Percentiles rank a stretch among this genome's conserved stretches.
phyloP scores from a whole-genome alignment of 2,888 invertebrate species.

The Troides aeacus region DNA sequence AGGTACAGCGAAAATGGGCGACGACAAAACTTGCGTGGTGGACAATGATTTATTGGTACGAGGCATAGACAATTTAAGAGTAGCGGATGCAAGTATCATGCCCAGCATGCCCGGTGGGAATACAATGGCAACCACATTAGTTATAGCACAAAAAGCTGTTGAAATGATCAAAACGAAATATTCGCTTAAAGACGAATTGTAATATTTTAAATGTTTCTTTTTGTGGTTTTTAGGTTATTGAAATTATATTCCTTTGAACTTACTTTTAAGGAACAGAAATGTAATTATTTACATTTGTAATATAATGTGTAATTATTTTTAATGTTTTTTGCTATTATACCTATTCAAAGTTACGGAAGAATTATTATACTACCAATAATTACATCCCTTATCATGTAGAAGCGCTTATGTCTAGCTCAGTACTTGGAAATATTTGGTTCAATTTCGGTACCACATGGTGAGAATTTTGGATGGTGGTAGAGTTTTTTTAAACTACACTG shows the following conservation, averaged over 20 bases:
- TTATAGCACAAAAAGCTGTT: conserved; percentile 73
- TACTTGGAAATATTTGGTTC: no score
- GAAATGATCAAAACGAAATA: conserved; percentile 62
- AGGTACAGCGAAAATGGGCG: conserved; percentile 86
- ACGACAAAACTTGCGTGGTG: conserved; percentile 72
- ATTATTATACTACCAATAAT: no score
- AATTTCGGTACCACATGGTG: no score
- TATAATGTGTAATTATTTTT: not conserved
- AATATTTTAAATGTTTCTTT: conserved; percentile 8
- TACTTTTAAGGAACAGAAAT: not conserved
- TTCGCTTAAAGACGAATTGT: conserved; percentile 45
- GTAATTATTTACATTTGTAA: not conserved
- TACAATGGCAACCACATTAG: conserved; percentile 77
- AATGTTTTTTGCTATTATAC: not conserved
- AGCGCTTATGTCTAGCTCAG: no score
- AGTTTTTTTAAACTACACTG: no score
- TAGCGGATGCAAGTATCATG: conserved; percentile 77
- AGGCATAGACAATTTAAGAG: conserved; percentile 75
- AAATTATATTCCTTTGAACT: not conserved
- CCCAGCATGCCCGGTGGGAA: conserved; percentile 78
- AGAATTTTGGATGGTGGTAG: no score
- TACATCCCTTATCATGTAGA: no score
- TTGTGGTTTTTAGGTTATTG: not conserved
- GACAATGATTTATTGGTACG: conserved; percentile 71
- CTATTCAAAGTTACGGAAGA: no score